Evolutionary conservation across 1,140 invertebrate genomes (phyloP).

Genomic region (Agrilus planipennis): DNA sequence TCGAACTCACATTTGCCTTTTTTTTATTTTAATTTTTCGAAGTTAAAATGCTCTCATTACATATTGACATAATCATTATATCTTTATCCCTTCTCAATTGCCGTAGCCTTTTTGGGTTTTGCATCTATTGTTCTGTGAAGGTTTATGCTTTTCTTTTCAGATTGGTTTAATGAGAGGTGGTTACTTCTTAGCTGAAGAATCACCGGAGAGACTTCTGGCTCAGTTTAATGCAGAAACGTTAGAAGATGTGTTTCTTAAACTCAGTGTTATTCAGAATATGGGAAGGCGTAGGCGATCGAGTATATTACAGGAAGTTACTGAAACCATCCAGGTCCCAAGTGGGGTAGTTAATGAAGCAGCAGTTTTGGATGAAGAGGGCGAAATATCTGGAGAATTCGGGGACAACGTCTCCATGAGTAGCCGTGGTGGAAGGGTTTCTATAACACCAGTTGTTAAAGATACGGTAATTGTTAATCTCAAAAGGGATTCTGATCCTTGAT

Average conservation of each 20-base stretch:
- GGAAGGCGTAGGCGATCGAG: slow-evolving; percentile 64
- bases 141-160: slow-evolving; percentile 35
- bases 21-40: too few relatives aligned
- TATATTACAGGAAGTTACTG: slow-evolving; percentile 60
- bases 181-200: slow-evolving; percentile 80
- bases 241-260: slow-evolving; percentile 87
- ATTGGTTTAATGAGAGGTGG: slow-evolving; percentile 90
- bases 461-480: too few relatives aligned
- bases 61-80: too few relatives aligned
- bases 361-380: slow-evolving; percentile 50
- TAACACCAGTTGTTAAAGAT: slow-evolving; percentile 16
- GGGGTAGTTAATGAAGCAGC: slow-evolving; percentile 40
- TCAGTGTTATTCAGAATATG: slow-evolving; percentile 72
- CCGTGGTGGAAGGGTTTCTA: slow-evolving; percentile 38
- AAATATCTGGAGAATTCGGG: slow-evolving; percentile 76
- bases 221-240: slow-evolving; percentile 67
- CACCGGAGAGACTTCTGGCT: slow-evolving; percentile 65
- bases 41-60: too few relatives aligned
- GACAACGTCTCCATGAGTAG: slow-evolving; percentile 68
- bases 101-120: too few relatives aligned
- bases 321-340: slow-evolving; percentile 42
- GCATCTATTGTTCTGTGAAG: background rate
- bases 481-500: too few relatives aligned
- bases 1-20: too few relatives aligned
- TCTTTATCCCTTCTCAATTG: too few relatives aligned